Evolutionary conservation across 2,888 invertebrate species (phyloP), one percentile per base, ranked within the genome.

Genomic region (Amaurobius ferox): DNA sequence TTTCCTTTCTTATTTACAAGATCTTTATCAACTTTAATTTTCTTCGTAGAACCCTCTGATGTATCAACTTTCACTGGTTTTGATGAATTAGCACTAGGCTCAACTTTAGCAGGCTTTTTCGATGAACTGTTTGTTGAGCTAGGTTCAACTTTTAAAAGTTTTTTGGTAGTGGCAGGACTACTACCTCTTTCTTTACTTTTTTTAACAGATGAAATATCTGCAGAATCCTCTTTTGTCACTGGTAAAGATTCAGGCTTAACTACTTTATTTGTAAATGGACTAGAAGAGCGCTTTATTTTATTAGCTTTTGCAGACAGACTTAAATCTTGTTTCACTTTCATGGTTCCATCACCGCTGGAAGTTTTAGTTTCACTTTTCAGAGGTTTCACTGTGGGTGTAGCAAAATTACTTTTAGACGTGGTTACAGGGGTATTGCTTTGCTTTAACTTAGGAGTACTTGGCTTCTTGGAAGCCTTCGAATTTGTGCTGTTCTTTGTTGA

Each of bases 1-100:
- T 70, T 77, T 11, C 77, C 64, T 67, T 83, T 83, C 13, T 83
- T 83, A 44, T 16, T 30, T 13, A 29, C 9, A 62, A 71, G 23
- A 13, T 83, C 83, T 71, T 77, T 83, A 19, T 83, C 83, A 26
- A 13, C 71, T 40, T 77, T 83, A 6, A 67, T 35, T 66, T 83
- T 83, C 28, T 83, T 83, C n/a, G n/a, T 6, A 11, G 30, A n/a
- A 55, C 1, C 66, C 26, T 77, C 77, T 5, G 76, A 19, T 23
- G 62, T 61, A 35, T 83, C 83, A 1, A 39, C 2, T 39, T 83
- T 83, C 16, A 28, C 40, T 29, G 11, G 62, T 19, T 67, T 62
- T 26, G 70, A 19, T 13, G 11, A 32, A 48, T 71, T 62, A 13
- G 30, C 16, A 35, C 29, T 67, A 2, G 30, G 30, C 35, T 71